Evolutionary conservation across 2,888 invertebrate genomes (phyloP), one percentile per base, ranked within the genome.

Genomic region (Amphipoea oculea): DNA sequence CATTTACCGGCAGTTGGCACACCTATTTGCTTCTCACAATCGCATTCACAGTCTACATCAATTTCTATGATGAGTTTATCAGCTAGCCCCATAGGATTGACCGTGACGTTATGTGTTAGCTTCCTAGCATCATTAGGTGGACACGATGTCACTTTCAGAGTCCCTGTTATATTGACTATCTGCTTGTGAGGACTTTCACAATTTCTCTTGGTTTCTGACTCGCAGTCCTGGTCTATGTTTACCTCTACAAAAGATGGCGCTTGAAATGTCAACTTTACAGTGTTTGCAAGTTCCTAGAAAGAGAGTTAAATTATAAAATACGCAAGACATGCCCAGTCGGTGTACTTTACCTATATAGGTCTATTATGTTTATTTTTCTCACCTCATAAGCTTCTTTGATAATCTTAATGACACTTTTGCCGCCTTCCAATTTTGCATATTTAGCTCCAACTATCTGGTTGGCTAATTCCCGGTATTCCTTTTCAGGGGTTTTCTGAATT

Each of bases 41-140:
- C 97, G 92, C 99, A 99, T 85, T 98, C 97, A 92, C 99, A 99
- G 63, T 98, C 94, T n/a, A 98, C 96, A 83, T 98, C 97, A 63
- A 99, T 92, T 69, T 98, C 97, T 63, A 99, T 95, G 2, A 92
- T 95, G 36, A 99, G 94, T 82, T 97, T 97, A 91, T 99, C 98
- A 68, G 97, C 96, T 11, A 98, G 93, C 20, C 98, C 98, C 20
- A 97, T 97, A 0, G 98, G 98, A 4, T 89, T 86, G 12, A 94
- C 83, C 20, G 78, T 82, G 29, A 93, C 51, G 20, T 45, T 57
- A 66, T 80, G 77, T 11, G 3, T 79, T 74, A 5, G 80, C n/a
- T 36, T 82, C 51, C 11, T 63, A 20, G 20, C 78, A 48, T 29
- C 77, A 4, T 80, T 54, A 7, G 88, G 7, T 66, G 89, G 89